phyloP scores from a whole-genome alignment of 2,797 vertebrate genomes.

The Merluccius polli region DNA sequence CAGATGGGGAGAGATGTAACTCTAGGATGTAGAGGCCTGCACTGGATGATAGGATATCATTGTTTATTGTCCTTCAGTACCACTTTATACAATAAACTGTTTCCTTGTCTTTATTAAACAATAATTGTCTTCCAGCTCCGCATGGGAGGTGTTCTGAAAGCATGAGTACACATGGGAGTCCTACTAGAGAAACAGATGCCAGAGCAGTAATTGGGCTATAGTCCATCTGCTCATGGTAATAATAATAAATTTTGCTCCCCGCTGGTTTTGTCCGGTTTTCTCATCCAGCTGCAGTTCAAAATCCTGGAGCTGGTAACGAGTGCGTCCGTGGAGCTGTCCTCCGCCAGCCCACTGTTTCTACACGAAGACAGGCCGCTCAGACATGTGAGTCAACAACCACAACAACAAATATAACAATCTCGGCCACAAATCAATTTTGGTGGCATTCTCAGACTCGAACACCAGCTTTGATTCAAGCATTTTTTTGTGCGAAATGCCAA shows the following conservation, averaged over 20 bases:
- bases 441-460: not conserved
- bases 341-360: constrained; percentile 85
- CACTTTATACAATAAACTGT: not conserved
- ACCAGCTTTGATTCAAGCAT: not conserved
- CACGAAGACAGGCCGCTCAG: constrained; percentile 85
- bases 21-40: not conserved
- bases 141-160: not conserved
- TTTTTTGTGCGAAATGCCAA: not conserved
- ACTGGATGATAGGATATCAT: not conserved
- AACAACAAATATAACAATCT: constrained; percentile 7
- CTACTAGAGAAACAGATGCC: not conserved
- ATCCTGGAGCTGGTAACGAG: constrained; percentile 79
- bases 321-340: constrained; percentile 78
- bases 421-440: not conserved
- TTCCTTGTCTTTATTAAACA: not conserved
- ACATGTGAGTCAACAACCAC: constrained; percentile 78
- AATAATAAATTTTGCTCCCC: not conserved
- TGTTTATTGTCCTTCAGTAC: not conserved
- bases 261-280: not conserved
- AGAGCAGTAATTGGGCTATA: not conserved
- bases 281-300: constrained; percentile 87
- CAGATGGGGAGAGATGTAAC: not conserved
- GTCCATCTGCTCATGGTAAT: not conserved
- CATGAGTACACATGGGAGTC: not conserved
- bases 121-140: too few species aligned